These are phyloP conservation scores for Kradibia gibbosae DNA, from an alignment of 1,140 invertebrate species.

Conservation along the genomic window DNA sequence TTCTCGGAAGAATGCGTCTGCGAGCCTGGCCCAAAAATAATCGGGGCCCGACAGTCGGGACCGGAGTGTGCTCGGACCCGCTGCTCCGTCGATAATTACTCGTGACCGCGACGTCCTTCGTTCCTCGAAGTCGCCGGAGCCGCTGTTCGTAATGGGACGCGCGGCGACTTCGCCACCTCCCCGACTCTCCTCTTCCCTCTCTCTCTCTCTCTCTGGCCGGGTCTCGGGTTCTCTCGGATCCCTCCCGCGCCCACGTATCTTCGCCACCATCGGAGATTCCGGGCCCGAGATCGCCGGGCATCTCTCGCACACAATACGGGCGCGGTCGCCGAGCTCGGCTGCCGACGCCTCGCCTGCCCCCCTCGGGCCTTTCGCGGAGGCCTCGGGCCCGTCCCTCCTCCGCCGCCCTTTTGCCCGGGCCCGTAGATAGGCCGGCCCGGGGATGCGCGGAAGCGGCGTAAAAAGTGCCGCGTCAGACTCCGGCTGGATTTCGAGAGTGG, in stretches of 20 bases:
- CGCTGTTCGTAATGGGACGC: slow-evolving; percentile 41
- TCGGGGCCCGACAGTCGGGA: too few species aligned
- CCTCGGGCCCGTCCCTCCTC: neutral
- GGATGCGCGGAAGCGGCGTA: slow-evolving; percentile 23
- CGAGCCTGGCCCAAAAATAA: slow-evolving; percentile 51
- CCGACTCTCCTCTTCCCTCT: slow-evolving; percentile 18
- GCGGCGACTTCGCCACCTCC: slow-evolving; percentile 26
- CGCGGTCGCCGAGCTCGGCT: slow-evolving; percentile 23
- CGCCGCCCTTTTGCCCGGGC: neutral
- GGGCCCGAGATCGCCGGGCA: slow-evolving; percentile 44
- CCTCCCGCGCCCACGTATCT: slow-evolving; percentile 38
- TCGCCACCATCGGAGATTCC: slow-evolving; percentile 56
- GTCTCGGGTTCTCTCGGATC: neutral
- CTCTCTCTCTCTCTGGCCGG: slow-evolving; percentile 8
- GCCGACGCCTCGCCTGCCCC: neutral
- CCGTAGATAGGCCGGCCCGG: slow-evolving; percentile 9
- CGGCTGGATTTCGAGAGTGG: slow-evolving; percentile 23
- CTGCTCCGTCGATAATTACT: slow-evolving; percentile 45
- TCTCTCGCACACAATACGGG: neutral
- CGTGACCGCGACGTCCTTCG: slow-evolving; percentile 27
- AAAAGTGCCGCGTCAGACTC: slow-evolving; percentile 16
- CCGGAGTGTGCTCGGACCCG: neutral
- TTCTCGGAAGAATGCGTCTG: neutral
- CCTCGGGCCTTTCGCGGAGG: neutral
- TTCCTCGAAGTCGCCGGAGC: neutral